Percentiles rank a stretch among this genome's conserved stretches.
phyloP scores from a whole-genome alignment of 2,113 vertebrate species.

The Turnix velox region DNA sequence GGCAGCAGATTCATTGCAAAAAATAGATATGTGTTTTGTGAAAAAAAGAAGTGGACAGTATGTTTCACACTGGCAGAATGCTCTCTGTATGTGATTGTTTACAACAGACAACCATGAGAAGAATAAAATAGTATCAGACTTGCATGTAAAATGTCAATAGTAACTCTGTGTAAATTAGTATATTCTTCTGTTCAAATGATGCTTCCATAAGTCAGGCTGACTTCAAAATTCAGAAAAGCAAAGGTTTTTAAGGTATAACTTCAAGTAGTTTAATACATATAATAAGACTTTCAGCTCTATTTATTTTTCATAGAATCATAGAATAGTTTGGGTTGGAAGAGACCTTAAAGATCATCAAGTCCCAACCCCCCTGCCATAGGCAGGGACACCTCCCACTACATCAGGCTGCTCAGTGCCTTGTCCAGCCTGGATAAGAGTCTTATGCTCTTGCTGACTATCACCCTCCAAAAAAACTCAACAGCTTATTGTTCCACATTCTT shows the following conservation, averaged over 20 bases:
- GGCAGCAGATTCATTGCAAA: background rate
- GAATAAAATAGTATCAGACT: background rate
- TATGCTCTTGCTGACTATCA: no score
- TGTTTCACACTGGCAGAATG: background rate
- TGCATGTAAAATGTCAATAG: background rate
- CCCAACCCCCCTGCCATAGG: no score
- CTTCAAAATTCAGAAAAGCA: background rate
- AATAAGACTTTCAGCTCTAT: background rate
- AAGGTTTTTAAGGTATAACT: background rate
- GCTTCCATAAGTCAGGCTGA: background rate
- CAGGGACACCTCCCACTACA: no score
- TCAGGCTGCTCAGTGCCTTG: no score
- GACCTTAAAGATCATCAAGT: no score
- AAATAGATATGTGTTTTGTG: background rate
- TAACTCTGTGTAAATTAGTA: constrained; percentile 1
- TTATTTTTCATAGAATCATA: background rate
- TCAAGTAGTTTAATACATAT: background rate
- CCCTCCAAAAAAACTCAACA: no score
- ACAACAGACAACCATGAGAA: background rate
- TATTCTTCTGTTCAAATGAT: background rate
- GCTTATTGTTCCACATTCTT: no score
- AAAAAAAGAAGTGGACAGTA: background rate
- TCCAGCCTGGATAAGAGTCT: no score
- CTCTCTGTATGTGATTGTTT: background rate
- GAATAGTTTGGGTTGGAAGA: no score